Evolutionary conservation across 2,113 vertebrate species (phyloP).

Genomic region (Ammodytes dubius): DNA sequence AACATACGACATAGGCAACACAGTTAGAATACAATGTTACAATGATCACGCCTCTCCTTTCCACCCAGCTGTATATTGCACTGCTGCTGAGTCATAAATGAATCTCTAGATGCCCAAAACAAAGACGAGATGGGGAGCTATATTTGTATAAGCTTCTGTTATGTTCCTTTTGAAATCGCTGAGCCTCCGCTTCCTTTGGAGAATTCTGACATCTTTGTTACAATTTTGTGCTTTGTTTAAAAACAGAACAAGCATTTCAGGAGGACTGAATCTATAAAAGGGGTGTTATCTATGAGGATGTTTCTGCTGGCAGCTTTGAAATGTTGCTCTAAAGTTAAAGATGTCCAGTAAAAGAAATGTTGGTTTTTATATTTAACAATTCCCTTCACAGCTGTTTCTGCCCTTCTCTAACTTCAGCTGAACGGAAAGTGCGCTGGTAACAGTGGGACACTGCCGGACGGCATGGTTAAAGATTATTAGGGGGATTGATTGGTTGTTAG

Average conservation of each 20-base stretch:
- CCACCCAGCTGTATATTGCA: neutral
- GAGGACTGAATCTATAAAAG: conserved; percentile 23
- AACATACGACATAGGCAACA: conserved; percentile 11
- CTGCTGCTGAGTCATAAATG: conserved; percentile 21
- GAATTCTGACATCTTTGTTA: conserved; percentile 24
- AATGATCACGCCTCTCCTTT: neutral
- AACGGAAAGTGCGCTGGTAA: conserved; percentile 40
- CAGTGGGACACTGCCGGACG: conserved; percentile 30
- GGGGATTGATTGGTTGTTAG: conserved; percentile 69
- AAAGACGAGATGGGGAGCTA: neutral
- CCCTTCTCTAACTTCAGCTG: conserved; percentile 33
- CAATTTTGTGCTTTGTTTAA: conserved; percentile 42
- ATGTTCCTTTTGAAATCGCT: conserved; percentile 21
- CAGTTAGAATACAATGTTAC: neutral
- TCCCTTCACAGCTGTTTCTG: conserved; percentile 44
- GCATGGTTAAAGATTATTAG: conserved; percentile 70
- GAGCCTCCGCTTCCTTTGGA: neutral
- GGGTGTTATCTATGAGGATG: conserved; percentile 28
- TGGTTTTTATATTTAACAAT: conserved; percentile 14
- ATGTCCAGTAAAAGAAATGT: conserved; percentile 14
- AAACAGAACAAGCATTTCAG: conserved; percentile 32
- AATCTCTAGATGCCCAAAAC: conserved; percentile 23
- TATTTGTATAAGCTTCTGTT: conserved; percentile 33
- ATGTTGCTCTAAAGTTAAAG: neutral
- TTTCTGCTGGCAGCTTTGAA: conserved; percentile 26